Conservation (phyloP, 1,140 invertebrate species). For the Euwallacea fornicatus region DNA sequence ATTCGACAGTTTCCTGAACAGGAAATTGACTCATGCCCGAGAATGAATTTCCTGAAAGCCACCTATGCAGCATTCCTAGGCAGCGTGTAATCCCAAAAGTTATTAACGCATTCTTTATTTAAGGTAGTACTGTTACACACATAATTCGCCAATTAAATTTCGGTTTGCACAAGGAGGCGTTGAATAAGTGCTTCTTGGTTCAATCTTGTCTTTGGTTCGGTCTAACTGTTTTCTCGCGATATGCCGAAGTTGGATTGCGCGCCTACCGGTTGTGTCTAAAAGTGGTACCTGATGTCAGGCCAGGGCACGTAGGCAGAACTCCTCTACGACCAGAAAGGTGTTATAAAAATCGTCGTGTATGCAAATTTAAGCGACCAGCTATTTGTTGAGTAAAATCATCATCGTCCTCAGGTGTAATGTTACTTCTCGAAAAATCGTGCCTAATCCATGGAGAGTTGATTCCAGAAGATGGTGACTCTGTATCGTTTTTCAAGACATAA, state of each 20-base stretch:
- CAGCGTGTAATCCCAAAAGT: not conserved
- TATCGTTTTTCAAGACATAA: too few species aligned
- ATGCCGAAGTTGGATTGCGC: constrained; percentile 24
- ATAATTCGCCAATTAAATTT: constrained; percentile 19
- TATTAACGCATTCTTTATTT: not conserved
- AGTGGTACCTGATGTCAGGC: constrained; percentile 20
- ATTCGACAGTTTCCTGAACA: too few species aligned
- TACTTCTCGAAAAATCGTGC: not conserved
- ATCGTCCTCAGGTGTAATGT: not conserved
- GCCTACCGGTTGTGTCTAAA: constrained; percentile 25
- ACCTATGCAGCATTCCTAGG: too few species aligned
- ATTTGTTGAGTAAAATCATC: constrained; percentile 12
- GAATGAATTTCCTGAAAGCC: too few species aligned
- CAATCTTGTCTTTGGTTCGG: not conserved
- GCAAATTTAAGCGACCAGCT: constrained; percentile 17
- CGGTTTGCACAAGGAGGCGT: constrained; percentile 16
- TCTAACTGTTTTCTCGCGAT: constrained; percentile 23
- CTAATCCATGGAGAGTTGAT: too few species aligned
- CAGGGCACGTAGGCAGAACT: constrained; percentile 16
- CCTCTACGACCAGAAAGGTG: constrained; percentile 19
- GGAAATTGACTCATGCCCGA: too few species aligned
- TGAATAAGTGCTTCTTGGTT: constrained; percentile 17
- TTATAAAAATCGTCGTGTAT: constrained; percentile 15
- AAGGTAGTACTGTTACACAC: not conserved
- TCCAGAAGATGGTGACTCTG: too few species aligned